Base-by-base conservation (phyloP, 2,797 vertebrate genomes). In the Sebastes steindachneri region DNA sequence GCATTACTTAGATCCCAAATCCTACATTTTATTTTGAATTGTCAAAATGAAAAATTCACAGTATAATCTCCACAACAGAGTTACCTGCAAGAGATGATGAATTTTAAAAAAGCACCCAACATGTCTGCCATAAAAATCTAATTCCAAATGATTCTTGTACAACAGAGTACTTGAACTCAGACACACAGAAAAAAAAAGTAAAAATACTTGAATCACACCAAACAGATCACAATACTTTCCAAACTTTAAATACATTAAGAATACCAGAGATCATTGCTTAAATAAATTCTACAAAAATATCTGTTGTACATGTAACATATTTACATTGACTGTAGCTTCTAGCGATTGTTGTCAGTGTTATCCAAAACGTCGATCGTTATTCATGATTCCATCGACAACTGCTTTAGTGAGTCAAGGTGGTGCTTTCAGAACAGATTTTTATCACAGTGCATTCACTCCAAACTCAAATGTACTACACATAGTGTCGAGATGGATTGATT, bases 261-360 rank as follows among this genome's bases (percentile, higher is more conserved):
- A 97, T 95, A 95, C 94, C 96, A 96, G 95, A 96, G 95, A 96
- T 96, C 93, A 92, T 94, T 87, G 94, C 95, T 98, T 98, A 98
- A 99, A 99, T 98, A 97, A 97, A 96, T 95, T 96, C 96, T 97
- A 96, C 95, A 96, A 96, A 97, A 97, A 97, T 95, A 95, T 98
- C 95, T 97, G 96, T 96, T 97, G 95, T 97, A 97, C 96, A 98
- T 96, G 94, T 96, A 94, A 97, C 92, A 96, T 97, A 98, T 98
- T 97, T 98, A 98, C 97, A 98, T 95, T 60, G 94, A 81, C 64
- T 80, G 73, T 23, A 94, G 88, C 93, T 91, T 93, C 77, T 75
- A 73, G 82, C 72, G 77, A 86, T 86, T 86, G 73, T 73, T 73
- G 60, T 82, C 81, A 73, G 78, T 86, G 51, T 79, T 68, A 31